Evolutionary conservation across 2,113 vertebrate species (phyloP), one percentile per base, ranked within the genome.

Genomic region (Myrmophylax atrothorax): DNA sequence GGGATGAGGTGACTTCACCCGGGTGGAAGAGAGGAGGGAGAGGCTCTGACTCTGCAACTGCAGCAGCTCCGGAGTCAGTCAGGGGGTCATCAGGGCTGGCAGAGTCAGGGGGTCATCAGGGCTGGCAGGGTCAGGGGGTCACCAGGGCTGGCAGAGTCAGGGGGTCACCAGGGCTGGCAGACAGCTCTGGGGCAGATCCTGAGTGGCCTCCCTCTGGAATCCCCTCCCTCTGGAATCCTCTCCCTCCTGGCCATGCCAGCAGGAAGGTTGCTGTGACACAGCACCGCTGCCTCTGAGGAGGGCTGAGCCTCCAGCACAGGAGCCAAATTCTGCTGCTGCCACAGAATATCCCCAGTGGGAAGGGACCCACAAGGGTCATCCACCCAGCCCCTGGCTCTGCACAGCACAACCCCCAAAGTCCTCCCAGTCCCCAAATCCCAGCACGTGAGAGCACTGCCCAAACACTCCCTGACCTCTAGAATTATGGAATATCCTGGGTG

Each of bases 91-190:
- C 22, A 67, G 93, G 87, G 85, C 85, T 40, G 76, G 92, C 92
- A 38, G 14, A 42, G 38, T 38, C 38, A 10, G 92, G 62, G 85
- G 3, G 46, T 74, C 12, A 92, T 80, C 22, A 67, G 93, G 87
- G 85, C 85, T 40, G 76, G 92, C 92, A 40, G 63, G 20, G 40
- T 14, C 40, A 13, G 92, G 62, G 82, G 3, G 46, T 74, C 12
- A 90, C 77, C 22, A 67, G 93, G 87, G 85, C 85, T 40, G 76
- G 92, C 92, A 40, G 78, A 89, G 67, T 89, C 89, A 63, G 92
- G 62, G 85, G 3, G 46, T 70, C 12, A 88, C 77, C 22, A 67
- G 93, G 87, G 85, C 85, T 40, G 76, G 92, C 92, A 40, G 56
- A 23, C 12, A 26, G 92, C 84, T 49, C 10, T 6, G 76, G 82